These are phyloP conservation scores for Cephus runcator DNA, from an alignment of 2,888 invertebrate genomes.

Conservation along the genomic window DNA sequence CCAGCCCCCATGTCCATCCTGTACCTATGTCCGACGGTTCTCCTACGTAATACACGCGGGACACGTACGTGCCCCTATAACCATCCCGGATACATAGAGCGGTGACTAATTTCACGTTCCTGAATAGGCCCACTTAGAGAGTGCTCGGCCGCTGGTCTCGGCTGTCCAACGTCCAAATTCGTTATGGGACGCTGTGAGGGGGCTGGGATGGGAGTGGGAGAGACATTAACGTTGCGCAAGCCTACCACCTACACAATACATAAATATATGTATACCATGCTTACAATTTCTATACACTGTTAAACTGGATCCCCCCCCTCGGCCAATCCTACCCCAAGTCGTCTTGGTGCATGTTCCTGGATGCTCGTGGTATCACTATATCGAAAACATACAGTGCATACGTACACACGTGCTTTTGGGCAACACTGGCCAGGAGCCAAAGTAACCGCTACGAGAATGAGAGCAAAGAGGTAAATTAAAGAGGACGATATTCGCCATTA, in stretches of 20 bases:
- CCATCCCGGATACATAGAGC: slow-evolving; percentile 14
- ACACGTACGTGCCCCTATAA: background rate
- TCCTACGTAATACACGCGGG: background rate
- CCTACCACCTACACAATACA: no score
- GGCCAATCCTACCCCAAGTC: background rate
- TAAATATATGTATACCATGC: no score
- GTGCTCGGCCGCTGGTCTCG: slow-evolving; percentile 8
- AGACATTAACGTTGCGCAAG: no score
- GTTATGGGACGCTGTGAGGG: slow-evolving; percentile 16
- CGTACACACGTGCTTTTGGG: background rate
- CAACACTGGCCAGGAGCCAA: slow-evolving; percentile 14
- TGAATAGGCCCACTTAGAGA: slow-evolving; percentile 37
- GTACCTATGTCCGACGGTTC: background rate
- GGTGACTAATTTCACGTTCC: slow-evolving; percentile 33
- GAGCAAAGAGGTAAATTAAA: slow-evolving; percentile 13
- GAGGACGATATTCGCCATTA: background rate
- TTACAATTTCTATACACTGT: no score
- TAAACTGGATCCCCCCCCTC: background rate
- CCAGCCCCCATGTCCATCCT: slow-evolving; percentile 11
- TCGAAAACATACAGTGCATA: slow-evolving; percentile 15
- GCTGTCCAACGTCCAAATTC: slow-evolving; percentile 17
- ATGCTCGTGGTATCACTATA: background rate
- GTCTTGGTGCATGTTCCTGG: background rate
- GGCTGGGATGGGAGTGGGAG: no score
- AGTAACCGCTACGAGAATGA: slow-evolving; percentile 1